phyloP scores from a whole-genome alignment of 2,888 invertebrate genomes.

The Torymus texanus region DNA sequence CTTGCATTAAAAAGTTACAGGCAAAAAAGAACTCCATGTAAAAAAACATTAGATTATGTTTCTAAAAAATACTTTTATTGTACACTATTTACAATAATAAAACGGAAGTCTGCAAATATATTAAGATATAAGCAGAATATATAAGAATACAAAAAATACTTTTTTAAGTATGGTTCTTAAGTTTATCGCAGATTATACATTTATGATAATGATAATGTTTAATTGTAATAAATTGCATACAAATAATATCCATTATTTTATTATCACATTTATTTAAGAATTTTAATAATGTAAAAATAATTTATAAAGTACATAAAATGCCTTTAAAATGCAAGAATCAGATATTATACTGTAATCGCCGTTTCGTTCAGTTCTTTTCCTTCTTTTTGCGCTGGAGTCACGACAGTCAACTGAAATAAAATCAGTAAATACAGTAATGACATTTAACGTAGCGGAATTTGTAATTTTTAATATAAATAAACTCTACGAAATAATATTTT shows the following conservation, averaged over 20 bases:
- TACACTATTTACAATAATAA: constrained; percentile 5
- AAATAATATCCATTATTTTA: too few species aligned
- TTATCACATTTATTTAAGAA: too few species aligned
- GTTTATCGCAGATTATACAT: too few species aligned
- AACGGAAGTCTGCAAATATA: neutral
- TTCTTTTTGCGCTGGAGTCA: neutral
- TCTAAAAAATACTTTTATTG: neutral
- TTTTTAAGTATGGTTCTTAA: too few species aligned
- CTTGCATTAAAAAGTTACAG: neutral
- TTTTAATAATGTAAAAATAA: neutral
- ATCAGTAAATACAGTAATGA: too few species aligned
- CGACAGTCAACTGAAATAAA: constrained; percentile 4
- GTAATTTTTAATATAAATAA: too few species aligned
- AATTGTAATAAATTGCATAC: too few species aligned
- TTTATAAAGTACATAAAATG: neutral
- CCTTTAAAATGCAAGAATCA: too few species aligned
- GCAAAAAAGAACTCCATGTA: neutral
- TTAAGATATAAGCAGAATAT: neutral
- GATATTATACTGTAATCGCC: constrained; percentile 9
- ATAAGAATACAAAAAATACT: neutral
- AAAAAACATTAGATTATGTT: neutral
- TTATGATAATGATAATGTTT: too few species aligned
- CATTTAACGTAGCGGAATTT: too few species aligned
- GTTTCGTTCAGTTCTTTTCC: neutral
- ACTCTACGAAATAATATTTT: too few species aligned